These are phyloP conservation scores for Zaprionus kolodkinae DNA, from an alignment of 1,140 invertebrate genomes.

Conservation along the genomic window DNA sequence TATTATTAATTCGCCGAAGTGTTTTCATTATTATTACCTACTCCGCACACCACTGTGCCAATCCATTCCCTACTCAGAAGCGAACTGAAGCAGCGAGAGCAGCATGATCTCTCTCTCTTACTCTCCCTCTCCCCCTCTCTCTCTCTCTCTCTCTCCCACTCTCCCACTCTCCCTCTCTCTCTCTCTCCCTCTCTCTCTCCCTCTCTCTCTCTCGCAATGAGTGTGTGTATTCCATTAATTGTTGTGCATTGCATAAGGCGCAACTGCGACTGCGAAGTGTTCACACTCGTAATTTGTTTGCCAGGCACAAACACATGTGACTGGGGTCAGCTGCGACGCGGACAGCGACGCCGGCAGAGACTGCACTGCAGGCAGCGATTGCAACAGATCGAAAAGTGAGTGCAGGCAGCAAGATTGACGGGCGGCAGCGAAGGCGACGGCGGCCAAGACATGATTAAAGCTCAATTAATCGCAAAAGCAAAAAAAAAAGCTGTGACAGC, in stretches of 20 bases:
- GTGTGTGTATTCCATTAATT: neutral
- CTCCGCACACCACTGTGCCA: neutral
- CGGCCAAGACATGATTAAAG: constrained; percentile 76
- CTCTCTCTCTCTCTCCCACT: no score
- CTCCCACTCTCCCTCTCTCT: no score
- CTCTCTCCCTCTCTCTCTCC: neutral
- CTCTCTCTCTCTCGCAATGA: neutral
- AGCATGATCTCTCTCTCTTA: no score
- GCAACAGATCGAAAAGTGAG: constrained; percentile 50
- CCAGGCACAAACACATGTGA: constrained; percentile 2
- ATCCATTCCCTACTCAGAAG: no score
- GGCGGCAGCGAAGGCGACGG: constrained; percentile 44
- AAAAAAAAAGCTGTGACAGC: constrained; percentile 40
- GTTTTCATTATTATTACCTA: neutral
- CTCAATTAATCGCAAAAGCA: constrained; percentile 57
- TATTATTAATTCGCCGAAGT: neutral
- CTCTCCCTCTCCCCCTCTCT: neutral
- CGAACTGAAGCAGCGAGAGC: no score
- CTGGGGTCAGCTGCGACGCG: neutral
- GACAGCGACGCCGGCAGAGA: neutral
- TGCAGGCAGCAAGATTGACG: constrained; percentile 5
- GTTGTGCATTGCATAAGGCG: neutral
- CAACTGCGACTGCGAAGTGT: neutral
- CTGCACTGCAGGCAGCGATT: constrained; percentile 33
- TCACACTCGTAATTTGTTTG: constrained; percentile 18